Conservation (phyloP, 2,888 invertebrate species). For the Tenthredo amoena region DNA sequence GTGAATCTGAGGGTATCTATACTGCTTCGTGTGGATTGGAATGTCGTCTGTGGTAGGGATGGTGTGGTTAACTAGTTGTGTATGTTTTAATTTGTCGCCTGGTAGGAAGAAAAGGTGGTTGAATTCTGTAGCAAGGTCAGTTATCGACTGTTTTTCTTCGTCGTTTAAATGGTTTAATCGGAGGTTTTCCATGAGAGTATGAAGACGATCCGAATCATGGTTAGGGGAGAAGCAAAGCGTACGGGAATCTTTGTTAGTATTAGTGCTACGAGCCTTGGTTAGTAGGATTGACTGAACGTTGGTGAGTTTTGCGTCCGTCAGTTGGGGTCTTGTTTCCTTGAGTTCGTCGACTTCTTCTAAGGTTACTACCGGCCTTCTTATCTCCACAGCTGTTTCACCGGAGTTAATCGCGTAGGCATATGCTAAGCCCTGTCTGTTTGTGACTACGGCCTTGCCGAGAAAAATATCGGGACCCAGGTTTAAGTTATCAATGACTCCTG, state of each 20-base stretch:
- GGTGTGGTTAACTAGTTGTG: not conserved
- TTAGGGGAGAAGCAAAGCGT: not conserved
- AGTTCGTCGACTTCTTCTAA: conserved; percentile 1
- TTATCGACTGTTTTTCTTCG: conserved; percentile 7
- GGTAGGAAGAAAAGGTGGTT: not conserved
- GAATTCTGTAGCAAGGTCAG: not conserved
- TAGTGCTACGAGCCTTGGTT: not conserved
- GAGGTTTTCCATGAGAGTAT: not conserved
- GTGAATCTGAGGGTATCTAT: conserved; percentile 71
- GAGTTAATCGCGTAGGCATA: not conserved
- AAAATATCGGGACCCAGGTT: not conserved
- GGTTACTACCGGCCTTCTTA: not conserved
- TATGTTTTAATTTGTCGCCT: not conserved
- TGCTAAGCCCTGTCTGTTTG: not conserved
- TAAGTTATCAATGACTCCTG: not conserved
- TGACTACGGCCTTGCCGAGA: not conserved
- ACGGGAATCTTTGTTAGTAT: not conserved
- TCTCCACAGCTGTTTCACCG: not conserved
- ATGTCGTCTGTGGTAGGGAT: conserved; percentile 59
- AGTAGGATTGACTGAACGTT: not conserved
- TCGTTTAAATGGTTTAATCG: not conserved
- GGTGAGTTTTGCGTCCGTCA: not conserved
- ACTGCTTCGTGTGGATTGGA: conserved; percentile 69
- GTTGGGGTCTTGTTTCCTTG: not conserved
- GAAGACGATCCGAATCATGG: not conserved